Conservation (phyloP, 2,888 invertebrate species). For the Leptura quadrifasciata region DNA sequence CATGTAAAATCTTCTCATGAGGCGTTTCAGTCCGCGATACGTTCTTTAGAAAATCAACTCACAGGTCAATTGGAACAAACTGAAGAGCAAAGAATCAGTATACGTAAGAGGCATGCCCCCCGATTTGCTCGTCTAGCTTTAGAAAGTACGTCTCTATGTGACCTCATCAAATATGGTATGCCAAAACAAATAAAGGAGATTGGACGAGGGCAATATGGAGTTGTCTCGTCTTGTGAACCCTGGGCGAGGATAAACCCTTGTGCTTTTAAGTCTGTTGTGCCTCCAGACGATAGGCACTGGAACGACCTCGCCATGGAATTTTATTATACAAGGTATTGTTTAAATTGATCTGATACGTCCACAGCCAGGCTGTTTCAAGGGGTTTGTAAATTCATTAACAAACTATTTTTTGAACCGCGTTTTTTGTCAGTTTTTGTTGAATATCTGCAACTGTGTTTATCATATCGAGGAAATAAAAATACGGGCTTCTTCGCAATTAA, state of each 20-base stretch:
- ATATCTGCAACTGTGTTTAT: no score
- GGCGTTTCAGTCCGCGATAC: constrained; percentile 83
- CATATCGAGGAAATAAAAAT: no score
- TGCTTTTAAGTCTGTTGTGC: constrained; percentile 91
- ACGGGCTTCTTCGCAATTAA: no score
- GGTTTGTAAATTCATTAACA: no score
- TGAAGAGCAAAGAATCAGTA: constrained; percentile 85
- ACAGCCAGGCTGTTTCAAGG: no score
- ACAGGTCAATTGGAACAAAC: constrained; percentile 85
- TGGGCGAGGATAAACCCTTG: constrained; percentile 86
- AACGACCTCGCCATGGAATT: constrained; percentile 94
- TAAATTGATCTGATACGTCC: no score
- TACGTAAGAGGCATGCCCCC: constrained; percentile 87
- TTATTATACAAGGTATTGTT: constrained; percentile 85
- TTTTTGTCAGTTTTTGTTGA: no score
- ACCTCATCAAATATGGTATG: constrained; percentile 84
- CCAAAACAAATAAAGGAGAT: constrained; percentile 81
- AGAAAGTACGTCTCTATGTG: constrained; percentile 89
- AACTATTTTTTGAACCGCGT: no score
- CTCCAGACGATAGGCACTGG: constrained; percentile 92
- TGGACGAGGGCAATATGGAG: constrained; percentile 91
- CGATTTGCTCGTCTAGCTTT: constrained; percentile 87
- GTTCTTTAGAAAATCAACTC: constrained; percentile 82
- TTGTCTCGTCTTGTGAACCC: constrained; percentile 87
- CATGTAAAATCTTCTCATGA: constrained; percentile 86